Evolutionary conservation across 2,888 invertebrate species (phyloP), one percentile per base, ranked within the genome.

Genomic region (Cataglyphis albicans): DNA sequence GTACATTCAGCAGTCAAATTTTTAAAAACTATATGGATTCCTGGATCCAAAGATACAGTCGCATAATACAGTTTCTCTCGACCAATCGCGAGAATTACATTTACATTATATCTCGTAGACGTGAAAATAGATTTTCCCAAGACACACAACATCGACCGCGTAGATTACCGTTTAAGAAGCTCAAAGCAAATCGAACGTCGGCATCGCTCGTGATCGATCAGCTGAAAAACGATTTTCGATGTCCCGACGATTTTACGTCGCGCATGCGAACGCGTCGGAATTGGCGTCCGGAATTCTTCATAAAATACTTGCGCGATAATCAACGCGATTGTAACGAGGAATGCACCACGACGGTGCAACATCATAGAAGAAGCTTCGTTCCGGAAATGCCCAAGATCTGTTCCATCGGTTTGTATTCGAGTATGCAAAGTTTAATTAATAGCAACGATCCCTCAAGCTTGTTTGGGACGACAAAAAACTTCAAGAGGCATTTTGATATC

Each of bases 141-240:
- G 81, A 81, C 7, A n/a, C 65, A 12, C 64, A 38, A 55, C 38
- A 57, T 41, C 83, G 65, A 57, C 9, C 18, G 32, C 65, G 64
- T 15, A 67, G 52, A 52, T 83, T 75, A 4, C 80, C 83, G 3
- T 74, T n/a, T 15, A 80, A 64, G 57, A 70, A 41, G 15, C 35
- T 70, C n/a, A 68, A 52, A 38, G 1, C 41, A 44, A 21, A 41
- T 15, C 48, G 65, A 10, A 72, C 76, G 4, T 44, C 44, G 63
- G 73, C 84, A n/a, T 82, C 72, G 7, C 78, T 88, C 1, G 73
- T 87, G 81, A 86, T 89, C 78, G 90, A 90, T 12, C 86, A 84
- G n/a, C 35, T 89, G 32, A 90, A 83, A 41, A 86, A 32, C 48
- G 67, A 84, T 12, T 89, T 90, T 41, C 80, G 81, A 32, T 68